Percentiles rank a stretch among this genome's conserved stretches.
phyloP scores from a whole-genome alignment of 2,888 invertebrate species.

The Latheticus oryzae region DNA sequence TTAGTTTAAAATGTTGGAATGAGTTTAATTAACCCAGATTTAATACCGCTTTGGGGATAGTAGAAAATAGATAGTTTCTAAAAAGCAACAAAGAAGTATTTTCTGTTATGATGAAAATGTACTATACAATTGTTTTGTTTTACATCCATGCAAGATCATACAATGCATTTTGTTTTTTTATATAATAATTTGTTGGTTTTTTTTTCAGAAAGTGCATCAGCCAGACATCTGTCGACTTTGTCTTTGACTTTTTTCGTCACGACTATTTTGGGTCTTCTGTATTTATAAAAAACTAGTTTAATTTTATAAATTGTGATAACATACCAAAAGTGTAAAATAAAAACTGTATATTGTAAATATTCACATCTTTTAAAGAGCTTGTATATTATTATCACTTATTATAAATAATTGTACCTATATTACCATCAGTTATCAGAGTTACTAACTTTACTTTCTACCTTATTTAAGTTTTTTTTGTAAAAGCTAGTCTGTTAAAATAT shows the following conservation, averaged over 20 bases:
- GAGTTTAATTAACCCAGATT: too few species aligned
- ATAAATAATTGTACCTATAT: too few species aligned
- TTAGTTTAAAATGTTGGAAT: too few species aligned
- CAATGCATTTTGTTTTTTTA: too few species aligned
- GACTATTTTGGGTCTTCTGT: constrained; percentile 7
- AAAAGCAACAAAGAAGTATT: too few species aligned
- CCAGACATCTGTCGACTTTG: constrained; percentile 28
- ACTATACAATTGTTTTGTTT: too few species aligned
- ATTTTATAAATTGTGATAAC: constrained; percentile 46
- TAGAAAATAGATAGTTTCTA: too few species aligned
- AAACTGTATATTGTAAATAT: constrained; percentile 37
- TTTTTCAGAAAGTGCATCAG: constrained; percentile 43
- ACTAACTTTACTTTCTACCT: constrained; percentile 23
- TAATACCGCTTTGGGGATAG: too few species aligned
- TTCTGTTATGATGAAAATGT: too few species aligned
- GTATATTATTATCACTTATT: constrained; percentile 6
- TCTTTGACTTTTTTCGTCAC: constrained; percentile 19
- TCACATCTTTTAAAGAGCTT: neutral
- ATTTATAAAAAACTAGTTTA: constrained; percentile 20
- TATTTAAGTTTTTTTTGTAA: constrained; percentile 45
- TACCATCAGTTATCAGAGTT: too few species aligned
- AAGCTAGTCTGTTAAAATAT: constrained; percentile 44
- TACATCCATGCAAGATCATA: too few species aligned
- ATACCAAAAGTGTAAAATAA: constrained; percentile 47
- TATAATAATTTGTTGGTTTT: constrained; percentile 11